Conservation (phyloP, 2,888 invertebrate species). For the Tillus elongatus region DNA sequence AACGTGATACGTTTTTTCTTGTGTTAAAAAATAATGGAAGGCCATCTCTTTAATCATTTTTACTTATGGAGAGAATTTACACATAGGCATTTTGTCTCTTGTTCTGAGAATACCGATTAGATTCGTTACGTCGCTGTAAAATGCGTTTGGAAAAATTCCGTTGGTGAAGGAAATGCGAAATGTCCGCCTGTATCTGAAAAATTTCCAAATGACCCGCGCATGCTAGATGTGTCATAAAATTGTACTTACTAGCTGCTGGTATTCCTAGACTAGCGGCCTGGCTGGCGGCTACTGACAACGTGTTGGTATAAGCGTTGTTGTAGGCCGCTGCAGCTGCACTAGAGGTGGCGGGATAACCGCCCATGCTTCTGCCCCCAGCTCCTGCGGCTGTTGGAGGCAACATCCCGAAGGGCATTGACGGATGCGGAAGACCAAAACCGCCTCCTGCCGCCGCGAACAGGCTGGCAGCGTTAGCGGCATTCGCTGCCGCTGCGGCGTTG, state of each 20-base stretch:
- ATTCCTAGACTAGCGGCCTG: constrained; percentile 76
- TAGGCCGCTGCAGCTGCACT: constrained; percentile 37
- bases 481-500: constrained; percentile 43
- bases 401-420: constrained; percentile 37
- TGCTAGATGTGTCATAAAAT: too few species aligned
- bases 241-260: constrained; percentile 61
- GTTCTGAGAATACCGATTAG: too few species aligned
- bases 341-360: constrained; percentile 33
- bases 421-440: constrained; percentile 39
- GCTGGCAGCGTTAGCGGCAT: constrained; percentile 43
- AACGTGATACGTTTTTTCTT: too few species aligned
- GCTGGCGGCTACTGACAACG: constrained; percentile 75
- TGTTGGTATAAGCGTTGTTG: constrained; percentile 50
- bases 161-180: too few species aligned
- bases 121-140: too few species aligned
- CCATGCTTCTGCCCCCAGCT: constrained; percentile 29
- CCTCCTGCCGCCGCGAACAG: constrained; percentile 42
- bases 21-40: too few species aligned
- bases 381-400: constrained; percentile 33
- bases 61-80: too few species aligned
- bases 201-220: too few species aligned
- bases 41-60: too few species aligned
- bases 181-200: too few species aligned
- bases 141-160: too few species aligned
- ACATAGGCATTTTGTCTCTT: too few species aligned